Percentiles rank a stretch among this genome's conserved stretches.
Evolutionary conservation across 2,113 vertebrate species (phyloP).

Genomic region (Desmodus rotundus): DNA sequence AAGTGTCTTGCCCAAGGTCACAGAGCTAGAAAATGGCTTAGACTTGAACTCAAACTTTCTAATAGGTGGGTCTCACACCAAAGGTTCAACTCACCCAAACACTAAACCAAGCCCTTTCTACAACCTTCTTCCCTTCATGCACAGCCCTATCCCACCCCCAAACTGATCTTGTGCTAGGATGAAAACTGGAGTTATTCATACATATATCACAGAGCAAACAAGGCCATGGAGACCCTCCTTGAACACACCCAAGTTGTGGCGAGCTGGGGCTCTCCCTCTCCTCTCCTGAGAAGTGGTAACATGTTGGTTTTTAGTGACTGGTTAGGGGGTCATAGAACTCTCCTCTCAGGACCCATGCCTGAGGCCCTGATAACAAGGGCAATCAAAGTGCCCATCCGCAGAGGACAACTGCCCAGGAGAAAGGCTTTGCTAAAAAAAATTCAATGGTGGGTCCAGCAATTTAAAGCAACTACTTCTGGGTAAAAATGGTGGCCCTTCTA

Average conservation of each 20-base stretch:
- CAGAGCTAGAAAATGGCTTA: background rate
- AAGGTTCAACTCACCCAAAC: background rate
- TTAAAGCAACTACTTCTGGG: background rate
- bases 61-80: background rate
- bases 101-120: background rate
- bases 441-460: background rate
- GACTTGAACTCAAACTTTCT: background rate
- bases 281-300: background rate
- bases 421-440: background rate
- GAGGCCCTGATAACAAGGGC: background rate
- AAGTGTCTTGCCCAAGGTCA: background rate
- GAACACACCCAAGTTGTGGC: rapidly evolving
- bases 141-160: background rate
- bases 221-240: background rate
- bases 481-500: background rate
- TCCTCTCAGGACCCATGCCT: background rate
- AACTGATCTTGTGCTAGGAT: background rate
- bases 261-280: background rate
- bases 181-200: background rate
- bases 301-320: background rate
- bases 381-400: background rate
- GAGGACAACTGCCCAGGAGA: background rate
- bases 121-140: background rate
- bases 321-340: background rate
- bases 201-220: background rate